These are phyloP conservation scores for Agrenia bidenticulata DNA, from an alignment of 2,888 invertebrate species.

Conservation along the genomic window DNA sequence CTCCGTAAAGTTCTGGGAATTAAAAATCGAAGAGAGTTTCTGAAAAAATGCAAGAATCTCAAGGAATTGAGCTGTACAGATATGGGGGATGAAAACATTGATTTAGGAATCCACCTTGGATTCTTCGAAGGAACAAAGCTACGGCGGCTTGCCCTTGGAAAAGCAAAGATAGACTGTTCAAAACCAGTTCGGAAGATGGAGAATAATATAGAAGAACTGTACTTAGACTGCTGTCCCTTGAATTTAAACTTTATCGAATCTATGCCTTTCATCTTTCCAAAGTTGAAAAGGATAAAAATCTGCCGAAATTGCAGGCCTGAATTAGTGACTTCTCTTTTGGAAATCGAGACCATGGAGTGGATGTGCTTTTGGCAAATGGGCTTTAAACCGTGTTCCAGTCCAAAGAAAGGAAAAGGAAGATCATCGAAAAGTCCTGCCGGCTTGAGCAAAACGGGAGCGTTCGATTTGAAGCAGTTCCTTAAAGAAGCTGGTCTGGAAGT, in stretches of 20 bases:
- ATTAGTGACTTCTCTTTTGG: neutral
- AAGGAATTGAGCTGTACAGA: slow-evolving; percentile 6
- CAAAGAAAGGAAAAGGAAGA: neutral
- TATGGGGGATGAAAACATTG: slow-evolving; percentile 3
- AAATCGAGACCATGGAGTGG: slow-evolving; percentile 17
- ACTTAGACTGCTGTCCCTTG: slow-evolving; percentile 19
- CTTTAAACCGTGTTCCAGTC: neutral
- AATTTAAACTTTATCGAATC: neutral
- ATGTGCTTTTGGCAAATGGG: slow-evolving; percentile 15
- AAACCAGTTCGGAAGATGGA: neutral
- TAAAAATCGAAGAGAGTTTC: slow-evolving; percentile 4
- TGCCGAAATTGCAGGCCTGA: neutral
- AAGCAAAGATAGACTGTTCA: neutral
- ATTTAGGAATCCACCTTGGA: neutral
- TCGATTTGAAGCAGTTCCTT: neutral
- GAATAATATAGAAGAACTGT: slow-evolving; percentile 13
- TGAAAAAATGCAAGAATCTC: slow-evolving; percentile 3
- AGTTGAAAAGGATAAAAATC: slow-evolving; percentile 13
- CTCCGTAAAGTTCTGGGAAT: slow-evolving; percentile 18
- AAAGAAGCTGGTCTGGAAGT: neutral
- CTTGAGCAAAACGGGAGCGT: neutral
- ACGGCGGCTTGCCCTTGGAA: slow-evolving; percentile 9
- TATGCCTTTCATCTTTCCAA: slow-evolving; percentile 19
- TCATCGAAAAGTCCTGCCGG: neutral
- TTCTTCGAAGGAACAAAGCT: slow-evolving; percentile 6